Evolutionary conservation across 2,113 vertebrate species (phyloP).

Genomic region (Tragulus kanchil): DNA sequence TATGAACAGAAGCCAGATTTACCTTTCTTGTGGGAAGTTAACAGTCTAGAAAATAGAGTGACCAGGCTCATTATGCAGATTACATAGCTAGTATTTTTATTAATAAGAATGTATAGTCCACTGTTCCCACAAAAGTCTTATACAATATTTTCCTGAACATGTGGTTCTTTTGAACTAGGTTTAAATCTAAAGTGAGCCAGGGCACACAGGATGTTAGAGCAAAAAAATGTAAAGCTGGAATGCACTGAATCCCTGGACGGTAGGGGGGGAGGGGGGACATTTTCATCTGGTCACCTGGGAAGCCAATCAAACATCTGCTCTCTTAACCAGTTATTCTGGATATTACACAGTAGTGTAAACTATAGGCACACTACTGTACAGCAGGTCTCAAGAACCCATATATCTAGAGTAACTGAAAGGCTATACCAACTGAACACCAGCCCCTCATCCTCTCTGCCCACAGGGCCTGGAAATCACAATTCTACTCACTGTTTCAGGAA

Average conservation of each 20-base stretch:
- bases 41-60: slow-evolving; percentile 21
- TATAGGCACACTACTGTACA: not conserved
- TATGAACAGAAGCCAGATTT: slow-evolving; percentile 24
- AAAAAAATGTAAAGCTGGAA: not conserved
- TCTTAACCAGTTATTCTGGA: not conserved
- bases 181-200: not conserved
- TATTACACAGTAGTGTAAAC: not conserved
- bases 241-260: not conserved
- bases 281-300: not conserved
- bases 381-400: not conserved
- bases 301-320: not conserved
- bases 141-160: not conserved
- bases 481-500: not conserved
- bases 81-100: not conserved
- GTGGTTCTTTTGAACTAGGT: not conserved
- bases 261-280: not conserved
- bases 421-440: not conserved
- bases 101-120: not conserved
- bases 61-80: slow-evolving; percentile 24
- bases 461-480: not conserved
- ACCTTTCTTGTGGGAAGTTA: slow-evolving; percentile 45
- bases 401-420: not conserved
- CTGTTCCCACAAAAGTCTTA: not conserved
- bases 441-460: not conserved
- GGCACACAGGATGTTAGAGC: not conserved